phyloP scores from a whole-genome alignment of 2,113 vertebrate species.

The Potamarius usumacintae region DNA sequence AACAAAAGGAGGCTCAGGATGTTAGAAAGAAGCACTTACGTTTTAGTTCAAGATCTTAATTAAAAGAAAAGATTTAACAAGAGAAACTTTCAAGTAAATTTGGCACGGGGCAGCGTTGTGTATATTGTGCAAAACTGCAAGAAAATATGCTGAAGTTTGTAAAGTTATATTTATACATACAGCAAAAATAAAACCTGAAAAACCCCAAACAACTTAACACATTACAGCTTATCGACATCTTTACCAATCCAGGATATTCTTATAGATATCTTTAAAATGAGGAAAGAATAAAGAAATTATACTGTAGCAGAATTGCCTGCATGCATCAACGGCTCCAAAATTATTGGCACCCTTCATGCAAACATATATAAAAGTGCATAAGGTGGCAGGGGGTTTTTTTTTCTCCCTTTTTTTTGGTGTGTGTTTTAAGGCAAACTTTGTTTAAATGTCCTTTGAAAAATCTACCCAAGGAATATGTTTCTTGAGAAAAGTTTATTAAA shows the following conservation, averaged over 20 bases:
- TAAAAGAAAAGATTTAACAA: background rate
- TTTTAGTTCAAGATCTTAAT: background rate
- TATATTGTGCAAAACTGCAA: background rate
- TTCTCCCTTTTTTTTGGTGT: too few relatives aligned
- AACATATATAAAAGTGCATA: background rate
- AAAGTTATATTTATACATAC: background rate
- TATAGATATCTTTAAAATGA: background rate
- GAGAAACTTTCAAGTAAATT: background rate
- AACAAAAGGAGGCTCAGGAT: background rate
- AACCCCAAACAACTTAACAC: background rate
- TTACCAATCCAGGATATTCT: background rate
- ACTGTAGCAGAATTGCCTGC: background rate
- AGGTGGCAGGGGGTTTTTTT: too few relatives aligned
- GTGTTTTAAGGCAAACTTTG: background rate
- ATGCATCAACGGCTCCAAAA: background rate
- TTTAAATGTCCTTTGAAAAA: background rate
- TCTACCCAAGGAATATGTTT: background rate
- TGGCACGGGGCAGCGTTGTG: background rate
- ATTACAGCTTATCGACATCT: background rate
- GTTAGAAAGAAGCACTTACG: background rate
- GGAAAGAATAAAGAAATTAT: background rate
- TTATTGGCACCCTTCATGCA: background rate
- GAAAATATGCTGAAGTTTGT: too few relatives aligned
- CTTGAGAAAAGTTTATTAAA: background rate
- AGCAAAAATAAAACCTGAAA: background rate